Conservation (phyloP, 2,797 vertebrate species). For the Synaphobranchus kaupii region DNA sequence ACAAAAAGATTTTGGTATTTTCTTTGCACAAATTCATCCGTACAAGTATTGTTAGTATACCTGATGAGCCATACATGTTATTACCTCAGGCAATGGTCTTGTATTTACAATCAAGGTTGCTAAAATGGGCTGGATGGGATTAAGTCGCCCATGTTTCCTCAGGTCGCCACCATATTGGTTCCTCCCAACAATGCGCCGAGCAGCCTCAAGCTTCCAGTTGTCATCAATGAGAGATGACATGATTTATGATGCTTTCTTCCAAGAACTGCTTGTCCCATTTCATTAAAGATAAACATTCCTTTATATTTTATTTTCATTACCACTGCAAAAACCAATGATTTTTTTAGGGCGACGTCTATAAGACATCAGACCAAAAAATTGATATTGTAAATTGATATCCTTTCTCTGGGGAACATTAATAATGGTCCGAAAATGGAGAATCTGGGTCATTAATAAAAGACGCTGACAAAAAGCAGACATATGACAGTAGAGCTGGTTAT, state of each 20-base stretch:
- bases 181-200: no score
- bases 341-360: background rate
- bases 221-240: background rate
- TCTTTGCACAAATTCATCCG: background rate
- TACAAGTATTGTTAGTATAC: background rate
- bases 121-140: background rate
- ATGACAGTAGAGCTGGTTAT: constrained; percentile 2
- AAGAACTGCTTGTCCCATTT: background rate
- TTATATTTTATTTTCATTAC: constrained; percentile 10
- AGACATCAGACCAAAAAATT: constrained; percentile 5
- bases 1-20: background rate
- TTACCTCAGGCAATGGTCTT: background rate
- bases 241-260: background rate
- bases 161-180: no score
- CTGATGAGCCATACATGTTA: background rate
- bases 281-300: background rate
- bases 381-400: background rate
- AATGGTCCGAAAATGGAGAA: constrained; percentile 18
- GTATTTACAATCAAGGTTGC: background rate
- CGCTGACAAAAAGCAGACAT: constrained; percentile 18
- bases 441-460: constrained; percentile 29
- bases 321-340: background rate
- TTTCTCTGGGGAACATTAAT: constrained; percentile 19
- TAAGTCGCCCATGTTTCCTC: no score
- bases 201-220: background rate